These are phyloP conservation scores for Diachrysia chrysitis DNA, from an alignment of 2,888 invertebrate genomes.

Conservation along the genomic window DNA sequence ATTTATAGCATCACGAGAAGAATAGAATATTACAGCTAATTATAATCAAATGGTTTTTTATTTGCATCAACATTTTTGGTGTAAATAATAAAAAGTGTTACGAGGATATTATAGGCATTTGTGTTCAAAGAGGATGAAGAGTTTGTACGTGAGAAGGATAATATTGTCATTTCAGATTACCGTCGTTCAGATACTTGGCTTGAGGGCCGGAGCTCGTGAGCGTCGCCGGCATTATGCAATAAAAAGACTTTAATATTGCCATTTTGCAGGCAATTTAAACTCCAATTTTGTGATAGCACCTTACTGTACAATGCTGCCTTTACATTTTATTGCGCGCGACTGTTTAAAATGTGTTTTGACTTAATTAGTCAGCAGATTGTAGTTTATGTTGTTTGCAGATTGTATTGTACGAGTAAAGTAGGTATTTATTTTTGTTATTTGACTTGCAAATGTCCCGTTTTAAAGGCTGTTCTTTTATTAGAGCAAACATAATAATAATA, in stretches of 20 bases:
- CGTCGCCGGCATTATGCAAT: constrained; percentile 57
- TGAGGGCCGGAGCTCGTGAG: constrained; percentile 52
- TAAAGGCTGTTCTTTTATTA: not conserved
- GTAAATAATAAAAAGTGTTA: constrained; percentile 35
- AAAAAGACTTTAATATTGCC: constrained; percentile 63
- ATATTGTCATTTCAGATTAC: constrained; percentile 64
- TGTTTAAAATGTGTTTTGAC: constrained; percentile 35
- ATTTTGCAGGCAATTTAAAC: constrained; percentile 65
- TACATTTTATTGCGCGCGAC: constrained; percentile 45
- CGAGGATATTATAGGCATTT: constrained; percentile 43
- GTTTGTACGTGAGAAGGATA: constrained; percentile 60
- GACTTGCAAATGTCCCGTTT: not conserved
- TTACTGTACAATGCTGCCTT: constrained; percentile 45
- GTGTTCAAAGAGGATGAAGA: constrained; percentile 47
- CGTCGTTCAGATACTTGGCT: constrained; percentile 56
- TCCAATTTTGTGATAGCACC: constrained; percentile 60
- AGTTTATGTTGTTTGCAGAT: constrained; percentile 8
- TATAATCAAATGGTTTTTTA: constrained; percentile 27
- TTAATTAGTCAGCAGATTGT: constrained; percentile 33
- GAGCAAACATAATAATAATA: no score
- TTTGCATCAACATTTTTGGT: constrained; percentile 28
- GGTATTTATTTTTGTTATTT: not conserved
- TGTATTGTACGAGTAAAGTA: constrained; percentile 3
- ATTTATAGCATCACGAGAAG: constrained; percentile 38
- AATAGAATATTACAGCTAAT: constrained; percentile 19